Evolutionary conservation across 2,797 vertebrate genomes (phyloP).

Genomic region (Notamacropus eugenii): DNA sequence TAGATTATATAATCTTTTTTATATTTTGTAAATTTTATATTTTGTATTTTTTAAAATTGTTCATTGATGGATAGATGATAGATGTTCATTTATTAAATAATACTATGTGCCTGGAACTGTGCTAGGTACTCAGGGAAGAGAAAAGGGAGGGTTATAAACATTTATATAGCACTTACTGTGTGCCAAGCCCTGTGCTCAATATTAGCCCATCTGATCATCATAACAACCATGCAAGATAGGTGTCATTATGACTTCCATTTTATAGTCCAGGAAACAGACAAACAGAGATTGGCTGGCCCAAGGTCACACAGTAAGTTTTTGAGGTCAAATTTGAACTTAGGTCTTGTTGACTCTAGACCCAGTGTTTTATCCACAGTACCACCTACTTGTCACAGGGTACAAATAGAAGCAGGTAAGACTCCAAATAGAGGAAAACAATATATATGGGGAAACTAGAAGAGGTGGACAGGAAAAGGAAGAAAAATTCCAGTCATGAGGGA

Average conservation of each 20-base stretch:
- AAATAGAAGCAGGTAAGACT: not conserved
- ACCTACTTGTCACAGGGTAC: not conserved
- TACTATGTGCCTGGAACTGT: not conserved
- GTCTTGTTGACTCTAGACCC: not conserved
- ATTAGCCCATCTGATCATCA: not conserved
- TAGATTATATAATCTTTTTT: not conserved
- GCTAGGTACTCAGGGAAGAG: not conserved
- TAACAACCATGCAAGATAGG: not conserved
- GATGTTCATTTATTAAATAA: not conserved
- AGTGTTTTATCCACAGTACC: not conserved
- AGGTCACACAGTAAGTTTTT: not conserved
- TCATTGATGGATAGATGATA: not conserved
- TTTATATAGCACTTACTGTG: not conserved
- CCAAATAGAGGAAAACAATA: not conserved
- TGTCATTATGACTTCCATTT: not conserved
- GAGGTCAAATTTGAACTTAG: not conserved
- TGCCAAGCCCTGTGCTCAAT: not conserved
- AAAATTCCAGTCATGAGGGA: not conserved
- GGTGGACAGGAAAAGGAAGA: not conserved
- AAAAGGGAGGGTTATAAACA: not conserved
- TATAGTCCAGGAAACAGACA: not conserved
- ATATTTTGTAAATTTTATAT: constrained; percentile 15
- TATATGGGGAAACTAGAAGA: not conserved
- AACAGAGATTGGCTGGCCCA: not conserved
- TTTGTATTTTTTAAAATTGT: not conserved